Conservation (phyloP, 2,797 vertebrate species). For the Gallinago solitaria region DNA sequence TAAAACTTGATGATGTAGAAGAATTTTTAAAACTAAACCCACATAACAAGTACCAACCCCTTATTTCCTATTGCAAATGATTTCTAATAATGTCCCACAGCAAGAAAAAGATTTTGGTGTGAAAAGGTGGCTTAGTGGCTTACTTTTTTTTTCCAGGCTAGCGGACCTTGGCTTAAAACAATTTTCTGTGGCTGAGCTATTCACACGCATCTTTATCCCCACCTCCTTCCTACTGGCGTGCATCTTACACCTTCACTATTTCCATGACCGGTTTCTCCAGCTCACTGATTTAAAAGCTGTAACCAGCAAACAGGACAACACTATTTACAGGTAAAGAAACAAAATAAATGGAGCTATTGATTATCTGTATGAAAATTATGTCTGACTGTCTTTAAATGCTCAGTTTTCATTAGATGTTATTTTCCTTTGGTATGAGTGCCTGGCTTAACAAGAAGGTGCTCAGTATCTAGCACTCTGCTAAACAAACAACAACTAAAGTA, state of each 20-base stretch:
- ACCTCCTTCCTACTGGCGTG: slow-evolving; percentile 95
- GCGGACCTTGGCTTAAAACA: slow-evolving; percentile 88
- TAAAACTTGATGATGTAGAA: background rate
- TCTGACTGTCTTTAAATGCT: background rate
- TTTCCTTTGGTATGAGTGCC: background rate
- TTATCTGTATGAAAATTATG: background rate
- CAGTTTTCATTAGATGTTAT: background rate
- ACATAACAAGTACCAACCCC: background rate
- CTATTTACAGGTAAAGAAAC: slow-evolving; percentile 90
- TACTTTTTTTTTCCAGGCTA: slow-evolving; percentile 78
- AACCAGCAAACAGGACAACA: slow-evolving; percentile 91
- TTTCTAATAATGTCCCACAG: background rate
- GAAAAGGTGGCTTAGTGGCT: background rate
- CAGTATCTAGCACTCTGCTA: background rate
- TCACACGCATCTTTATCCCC: slow-evolving; percentile 95
- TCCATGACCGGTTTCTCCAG: slow-evolving; percentile 93
- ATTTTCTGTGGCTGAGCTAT: slow-evolving; percentile 83
- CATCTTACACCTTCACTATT: slow-evolving; percentile 97
- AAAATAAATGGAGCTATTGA: background rate
- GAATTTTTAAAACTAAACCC: background rate
- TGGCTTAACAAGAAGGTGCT: background rate
- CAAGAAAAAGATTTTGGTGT: background rate
- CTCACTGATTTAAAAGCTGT: slow-evolving; percentile 97
- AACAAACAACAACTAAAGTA: background rate
- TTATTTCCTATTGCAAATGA: background rate